These are phyloP conservation scores for Tetramorium simillimum DNA, from an alignment of 1,140 invertebrate genomes.

Conservation along the genomic window DNA sequence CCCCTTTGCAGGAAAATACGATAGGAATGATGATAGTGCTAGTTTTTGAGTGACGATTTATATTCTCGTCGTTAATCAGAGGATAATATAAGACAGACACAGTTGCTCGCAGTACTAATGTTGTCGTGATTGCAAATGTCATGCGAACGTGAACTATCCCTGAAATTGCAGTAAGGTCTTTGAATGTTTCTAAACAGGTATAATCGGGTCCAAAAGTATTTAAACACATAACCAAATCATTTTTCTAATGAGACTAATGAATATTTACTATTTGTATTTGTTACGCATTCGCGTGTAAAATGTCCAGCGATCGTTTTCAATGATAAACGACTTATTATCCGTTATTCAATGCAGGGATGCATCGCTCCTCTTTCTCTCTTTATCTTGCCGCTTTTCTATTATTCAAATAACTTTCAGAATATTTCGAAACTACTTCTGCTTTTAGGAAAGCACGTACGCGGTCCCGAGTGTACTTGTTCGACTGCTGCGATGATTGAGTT, in stretches of 20 bases:
- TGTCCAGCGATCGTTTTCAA: neutral
- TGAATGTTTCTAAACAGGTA: neutral
- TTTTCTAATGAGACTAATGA: neutral
- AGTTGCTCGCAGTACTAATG: neutral
- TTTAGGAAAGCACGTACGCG: neutral
- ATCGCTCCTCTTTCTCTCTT: neutral
- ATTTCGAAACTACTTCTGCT: neutral
- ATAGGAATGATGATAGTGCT: neutral
- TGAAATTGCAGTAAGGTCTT: conserved; percentile 3
- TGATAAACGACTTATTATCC: neutral
- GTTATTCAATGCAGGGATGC: neutral
- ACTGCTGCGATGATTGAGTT: conserved; percentile 51
- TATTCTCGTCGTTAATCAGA: neutral
- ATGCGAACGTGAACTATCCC: conserved; percentile 28
- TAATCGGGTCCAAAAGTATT: neutral
- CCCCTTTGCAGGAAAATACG: neutral
- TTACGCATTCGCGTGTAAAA: neutral
- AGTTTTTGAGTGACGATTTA: neutral
- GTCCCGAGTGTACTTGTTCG: neutral
- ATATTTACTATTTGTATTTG: neutral
- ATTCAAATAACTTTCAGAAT: neutral
- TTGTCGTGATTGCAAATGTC: conserved; percentile 38
- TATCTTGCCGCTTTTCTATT: neutral
- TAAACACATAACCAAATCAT: neutral
- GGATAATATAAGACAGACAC: neutral